These are phyloP conservation scores for Gastracanthus pulcherrimus DNA, from an alignment of 2,888 invertebrate genomes.

Conservation along the genomic window DNA sequence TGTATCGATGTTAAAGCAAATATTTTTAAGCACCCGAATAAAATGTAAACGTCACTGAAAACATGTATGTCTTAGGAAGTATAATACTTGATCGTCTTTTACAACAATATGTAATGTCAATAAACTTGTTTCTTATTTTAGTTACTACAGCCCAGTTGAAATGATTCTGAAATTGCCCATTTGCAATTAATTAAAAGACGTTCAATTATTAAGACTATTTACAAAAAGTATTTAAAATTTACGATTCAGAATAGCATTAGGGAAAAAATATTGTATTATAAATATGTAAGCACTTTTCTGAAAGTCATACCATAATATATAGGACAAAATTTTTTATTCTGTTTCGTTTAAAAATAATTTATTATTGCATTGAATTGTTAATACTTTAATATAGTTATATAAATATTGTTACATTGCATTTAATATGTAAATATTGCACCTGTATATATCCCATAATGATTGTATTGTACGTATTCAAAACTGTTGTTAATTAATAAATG, in stretches of 20 bases:
- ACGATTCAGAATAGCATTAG: neutral
- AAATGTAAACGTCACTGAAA: conserved; percentile 3
- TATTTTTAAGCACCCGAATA: conserved; percentile 22
- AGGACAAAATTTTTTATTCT: conserved; percentile 61
- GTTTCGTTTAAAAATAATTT: conserved; percentile 70
- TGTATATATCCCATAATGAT: conserved; percentile 69
- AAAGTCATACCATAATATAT: conserved; percentile 16
- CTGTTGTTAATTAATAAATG: conserved; percentile 76
- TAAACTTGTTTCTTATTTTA: neutral
- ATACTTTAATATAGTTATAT: conserved; percentile 57
- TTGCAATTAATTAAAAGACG: neutral
- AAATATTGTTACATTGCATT: conserved; percentile 66
- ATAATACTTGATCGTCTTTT: conserved; percentile 40
- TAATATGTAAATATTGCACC: conserved; percentile 72
- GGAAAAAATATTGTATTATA: conserved; percentile 38
- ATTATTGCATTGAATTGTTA: conserved; percentile 61
- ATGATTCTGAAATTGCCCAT: too few species aligned
- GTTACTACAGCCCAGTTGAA: too few species aligned
- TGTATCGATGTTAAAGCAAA: conserved; percentile 27
- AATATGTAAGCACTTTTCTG: conserved; percentile 10
- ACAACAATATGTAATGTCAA: neutral
- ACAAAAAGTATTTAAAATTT: conserved; percentile 7
- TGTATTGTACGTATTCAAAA: conserved; percentile 70
- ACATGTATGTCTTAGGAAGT: neutral
- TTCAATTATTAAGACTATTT: conserved; percentile 31